A percentile compares a stretch with the other conserved stretches of the same genome.
Conservation (phyloP, 2,888 invertebrate species). For the Idaea dimidiata region DNA sequence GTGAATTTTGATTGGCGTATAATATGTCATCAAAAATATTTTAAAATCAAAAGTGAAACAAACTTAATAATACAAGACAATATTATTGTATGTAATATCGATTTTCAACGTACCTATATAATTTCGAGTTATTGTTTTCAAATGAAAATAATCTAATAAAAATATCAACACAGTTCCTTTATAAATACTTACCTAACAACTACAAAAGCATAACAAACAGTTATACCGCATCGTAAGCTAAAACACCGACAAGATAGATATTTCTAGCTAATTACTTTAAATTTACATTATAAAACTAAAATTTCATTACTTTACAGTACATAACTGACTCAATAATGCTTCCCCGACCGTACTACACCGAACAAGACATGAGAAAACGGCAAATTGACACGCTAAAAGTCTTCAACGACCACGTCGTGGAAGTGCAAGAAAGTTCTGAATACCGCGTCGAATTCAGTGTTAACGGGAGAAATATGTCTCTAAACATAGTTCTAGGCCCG, state of each 20-base stretch:
- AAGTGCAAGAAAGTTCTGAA: slow-evolving; percentile 85
- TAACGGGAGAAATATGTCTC: slow-evolving; percentile 83
- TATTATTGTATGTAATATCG: neutral
- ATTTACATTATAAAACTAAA: neutral
- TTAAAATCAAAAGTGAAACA: neutral
- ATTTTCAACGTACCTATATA: neutral
- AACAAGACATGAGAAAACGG: slow-evolving; percentile 82
- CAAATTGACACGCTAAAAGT: slow-evolving; percentile 91
- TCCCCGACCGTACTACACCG: slow-evolving; percentile 77
- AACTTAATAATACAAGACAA: neutral
- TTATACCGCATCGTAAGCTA: neutral
- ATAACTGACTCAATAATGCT: slow-evolving; percentile 59
- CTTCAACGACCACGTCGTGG: slow-evolving; percentile 90
- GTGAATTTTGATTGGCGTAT: neutral
- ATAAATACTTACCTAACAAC: neutral
- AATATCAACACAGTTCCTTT: neutral
- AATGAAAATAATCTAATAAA: neutral
- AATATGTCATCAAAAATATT: neutral
- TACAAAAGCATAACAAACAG: neutral
- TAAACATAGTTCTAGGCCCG: slow-evolving; percentile 83
- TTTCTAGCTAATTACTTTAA: no score
- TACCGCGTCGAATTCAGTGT: slow-evolving; percentile 86
- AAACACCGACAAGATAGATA: neutral
- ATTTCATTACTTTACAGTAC: neutral
- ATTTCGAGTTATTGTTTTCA: neutral